Percentiles rank a stretch among this genome's conserved stretches.
Conservation (phyloP, 1,140 invertebrate genomes). For the Bombus picipes region DNA sequence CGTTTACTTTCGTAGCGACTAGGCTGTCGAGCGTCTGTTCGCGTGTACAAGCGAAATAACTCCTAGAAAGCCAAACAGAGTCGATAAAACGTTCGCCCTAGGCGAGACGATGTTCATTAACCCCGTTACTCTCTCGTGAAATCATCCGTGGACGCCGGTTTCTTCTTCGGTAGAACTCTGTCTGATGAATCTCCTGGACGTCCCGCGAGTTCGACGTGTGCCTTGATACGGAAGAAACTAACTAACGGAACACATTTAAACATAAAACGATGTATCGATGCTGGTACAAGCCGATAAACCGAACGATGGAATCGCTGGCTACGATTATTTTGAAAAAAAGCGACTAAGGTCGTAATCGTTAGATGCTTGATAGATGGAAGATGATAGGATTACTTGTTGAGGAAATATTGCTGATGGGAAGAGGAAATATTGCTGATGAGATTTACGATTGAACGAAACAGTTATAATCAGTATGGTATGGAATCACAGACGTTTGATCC, state of each 20-base stretch:
- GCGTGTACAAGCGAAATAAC: neutral
- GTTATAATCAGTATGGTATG: neutral
- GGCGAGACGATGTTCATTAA: conserved; percentile 49
- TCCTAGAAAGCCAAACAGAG: neutral
- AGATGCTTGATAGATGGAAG: neutral
- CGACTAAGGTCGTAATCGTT: neutral
- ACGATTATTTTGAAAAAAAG: neutral
- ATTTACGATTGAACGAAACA: neutral
- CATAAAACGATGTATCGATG: neutral
- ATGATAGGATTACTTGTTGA: too few species aligned
- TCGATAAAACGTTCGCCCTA: conserved; percentile 9
- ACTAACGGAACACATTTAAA: neutral
- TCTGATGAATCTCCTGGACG: neutral
- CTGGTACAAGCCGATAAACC: neutral
- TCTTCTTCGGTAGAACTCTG: neutral
- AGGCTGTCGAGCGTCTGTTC: neutral
- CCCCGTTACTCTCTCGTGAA: conserved; percentile 5
- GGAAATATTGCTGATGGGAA: neutral
- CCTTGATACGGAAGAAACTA: neutral
- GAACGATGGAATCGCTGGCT: neutral
- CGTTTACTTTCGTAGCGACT: conserved; percentile 38
- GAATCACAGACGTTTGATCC: neutral
- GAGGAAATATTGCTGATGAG: neutral
- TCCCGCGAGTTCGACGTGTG: neutral
- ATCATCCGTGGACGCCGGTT: neutral